These are phyloP conservation scores for Mayetiola destructor DNA, from an alignment of 2,888 invertebrate species.

Conservation along the genomic window DNA sequence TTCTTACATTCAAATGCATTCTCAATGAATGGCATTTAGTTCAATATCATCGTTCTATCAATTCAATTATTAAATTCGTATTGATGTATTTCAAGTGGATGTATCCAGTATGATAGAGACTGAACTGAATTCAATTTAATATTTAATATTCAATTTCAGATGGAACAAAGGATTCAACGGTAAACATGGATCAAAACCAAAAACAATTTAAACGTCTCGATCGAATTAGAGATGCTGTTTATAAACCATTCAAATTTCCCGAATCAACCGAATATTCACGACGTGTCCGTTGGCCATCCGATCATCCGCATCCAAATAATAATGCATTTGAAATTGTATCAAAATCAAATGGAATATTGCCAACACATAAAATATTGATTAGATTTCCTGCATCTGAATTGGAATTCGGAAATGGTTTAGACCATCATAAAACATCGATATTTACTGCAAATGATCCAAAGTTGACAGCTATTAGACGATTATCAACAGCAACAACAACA, in stretches of 20 bases:
- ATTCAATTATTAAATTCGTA: no score
- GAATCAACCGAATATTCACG: neutral
- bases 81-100: no score
- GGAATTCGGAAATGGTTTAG: neutral
- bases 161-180: neutral
- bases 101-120: no score
- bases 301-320: neutral
- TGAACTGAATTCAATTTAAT: neutral
- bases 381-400: neutral
- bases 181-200: no score
- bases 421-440: neutral
- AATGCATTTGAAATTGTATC: neutral
- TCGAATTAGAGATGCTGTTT: neutral
- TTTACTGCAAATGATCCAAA: neutral
- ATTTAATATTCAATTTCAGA: neutral
- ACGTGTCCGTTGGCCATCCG: constrained; percentile 2
- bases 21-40: no score
- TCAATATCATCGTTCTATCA: no score
- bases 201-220: constrained; percentile 1
- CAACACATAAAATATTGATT: neutral
- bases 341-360: neutral
- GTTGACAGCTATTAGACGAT: no score
- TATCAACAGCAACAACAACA: no score
- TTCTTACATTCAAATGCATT: no score
- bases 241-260: neutral